Conservation (phyloP, 2,888 invertebrate species). For the Stenurella melanura region DNA sequence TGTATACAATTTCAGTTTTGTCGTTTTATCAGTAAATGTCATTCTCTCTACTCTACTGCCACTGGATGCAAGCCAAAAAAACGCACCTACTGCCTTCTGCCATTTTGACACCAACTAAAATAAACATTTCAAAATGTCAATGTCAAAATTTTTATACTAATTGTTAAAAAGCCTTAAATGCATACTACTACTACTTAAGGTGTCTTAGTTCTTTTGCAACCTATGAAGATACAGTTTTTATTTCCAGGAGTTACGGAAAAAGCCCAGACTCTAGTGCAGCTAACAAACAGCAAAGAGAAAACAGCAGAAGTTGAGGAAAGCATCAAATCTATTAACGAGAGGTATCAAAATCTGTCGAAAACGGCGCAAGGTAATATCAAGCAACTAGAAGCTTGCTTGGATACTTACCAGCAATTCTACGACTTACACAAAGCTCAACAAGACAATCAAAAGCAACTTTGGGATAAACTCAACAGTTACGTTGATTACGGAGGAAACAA, state of each 20-base stretch:
- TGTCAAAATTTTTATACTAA: no score
- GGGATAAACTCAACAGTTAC: constrained; percentile 89
- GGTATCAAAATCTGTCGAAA: constrained; percentile 84
- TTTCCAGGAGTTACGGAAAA: constrained; percentile 85
- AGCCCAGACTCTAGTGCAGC: constrained; percentile 82
- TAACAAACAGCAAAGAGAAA: constrained; percentile 77
- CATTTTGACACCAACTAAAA: no score
- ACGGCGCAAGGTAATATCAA: constrained; percentile 81
- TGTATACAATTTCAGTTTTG: no score
- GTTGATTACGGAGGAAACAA: constrained; percentile 93
- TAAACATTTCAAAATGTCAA: no score
- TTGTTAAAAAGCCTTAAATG: no score
- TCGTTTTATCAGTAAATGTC: no score
- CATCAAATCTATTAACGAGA: constrained; percentile 83
- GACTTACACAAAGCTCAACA: constrained; percentile 90
- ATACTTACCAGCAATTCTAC: constrained; percentile 90
- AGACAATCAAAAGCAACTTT: constrained; percentile 92
- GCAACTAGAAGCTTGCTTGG: constrained; percentile 84
- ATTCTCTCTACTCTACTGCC: no score
- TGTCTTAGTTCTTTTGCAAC: no score
- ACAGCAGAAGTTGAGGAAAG: constrained; percentile 81
- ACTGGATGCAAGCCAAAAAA: no score
- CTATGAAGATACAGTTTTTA: neutral
- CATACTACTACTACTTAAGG: no score
- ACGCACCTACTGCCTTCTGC: no score